Base-by-base conservation (phyloP, 2,888 invertebrate genomes). In the Oeneis ivallda region DNA sequence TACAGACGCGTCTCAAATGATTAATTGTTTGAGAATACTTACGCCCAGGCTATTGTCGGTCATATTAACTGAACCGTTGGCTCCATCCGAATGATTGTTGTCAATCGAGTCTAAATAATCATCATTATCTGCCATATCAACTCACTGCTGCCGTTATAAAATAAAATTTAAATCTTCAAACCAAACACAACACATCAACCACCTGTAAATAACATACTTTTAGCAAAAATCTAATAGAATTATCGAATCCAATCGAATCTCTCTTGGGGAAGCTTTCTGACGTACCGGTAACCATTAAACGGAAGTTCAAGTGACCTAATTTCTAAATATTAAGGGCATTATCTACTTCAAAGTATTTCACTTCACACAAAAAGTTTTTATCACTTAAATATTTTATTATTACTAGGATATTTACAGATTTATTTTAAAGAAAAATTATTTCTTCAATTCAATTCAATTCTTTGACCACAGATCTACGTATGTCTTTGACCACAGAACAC, bases 51-150 rank as follows among this genome's bases (percentile, higher is more conserved):
- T 91, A 77, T 82, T 89, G 80, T 92, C 92, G 74, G 89, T 89
- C 89, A 92, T 90, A 74, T 90, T 92, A 75, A 92, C 73, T 74
- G 92, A 92, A 75, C 94, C 94, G 89, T 94, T 94, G 70, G 93
- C 92, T 76, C 94, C 94, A 81, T 94, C 94, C 79, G 93, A 89
- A 71, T 91, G 91, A 86, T 91, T 90, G 83, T 88, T 90, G 76
- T 91, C 91, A 80, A 91, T 86, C 71, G 91, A 85, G 76, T 92
- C 91, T 81, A 89, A 84, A 89, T 88, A 91, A 79, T 92, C 92
- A 79, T 89, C 91, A 86, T 89, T 91, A 79, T 91, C 91, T 78
- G 91, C 91, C 91, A 91, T 91, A 79, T 83, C 85, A 81, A 82
- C 80, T 74, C 74, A 72, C 72, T 78, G 71, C 74, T 71, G 72